phyloP scores from a whole-genome alignment of 2,888 invertebrate species.

The Drosophila anceps region DNA sequence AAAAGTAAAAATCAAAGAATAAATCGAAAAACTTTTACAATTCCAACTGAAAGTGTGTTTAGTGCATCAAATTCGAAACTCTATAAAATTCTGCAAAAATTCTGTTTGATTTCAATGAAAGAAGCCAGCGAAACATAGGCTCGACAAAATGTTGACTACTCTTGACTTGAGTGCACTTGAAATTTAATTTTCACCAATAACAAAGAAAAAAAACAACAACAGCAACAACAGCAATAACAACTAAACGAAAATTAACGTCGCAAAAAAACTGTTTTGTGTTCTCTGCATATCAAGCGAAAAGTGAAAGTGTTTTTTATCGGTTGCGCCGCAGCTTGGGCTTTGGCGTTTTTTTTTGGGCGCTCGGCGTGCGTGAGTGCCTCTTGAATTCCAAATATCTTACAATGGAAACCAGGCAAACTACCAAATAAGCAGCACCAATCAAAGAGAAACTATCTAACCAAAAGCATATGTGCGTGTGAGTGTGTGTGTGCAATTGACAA shows the following conservation, averaged over 20 bases:
- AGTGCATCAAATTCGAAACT: slow-evolving; percentile 14
- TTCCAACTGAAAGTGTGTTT: slow-evolving; percentile 10
- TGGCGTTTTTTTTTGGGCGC: slow-evolving; percentile 36
- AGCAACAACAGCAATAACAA: background rate
- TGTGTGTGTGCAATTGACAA: slow-evolving; percentile 14
- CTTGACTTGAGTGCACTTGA: slow-evolving; percentile 60
- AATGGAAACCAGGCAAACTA: slow-evolving; percentile 71
- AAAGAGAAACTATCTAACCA: slow-evolving; percentile 64
- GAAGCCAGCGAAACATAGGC: slow-evolving; percentile 18
- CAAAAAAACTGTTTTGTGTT: slow-evolving; percentile 71
- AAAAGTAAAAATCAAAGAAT: slow-evolving; percentile 7
- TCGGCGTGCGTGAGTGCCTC: slow-evolving; percentile 68
- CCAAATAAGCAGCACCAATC: slow-evolving; percentile 55
- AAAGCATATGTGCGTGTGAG: slow-evolving; percentile 39
- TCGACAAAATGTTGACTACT: slow-evolving; percentile 68
- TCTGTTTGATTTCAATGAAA: background rate
- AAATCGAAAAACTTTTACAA: slow-evolving; percentile 1
- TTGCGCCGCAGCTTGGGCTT: slow-evolving; percentile 26
- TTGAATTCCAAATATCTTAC: slow-evolving; percentile 74
- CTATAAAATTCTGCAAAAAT: background rate
- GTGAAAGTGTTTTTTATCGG: slow-evolving; percentile 71
- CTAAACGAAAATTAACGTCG: slow-evolving; percentile 24
- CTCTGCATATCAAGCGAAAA: slow-evolving; percentile 76
- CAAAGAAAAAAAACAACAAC: slow-evolving; percentile 5
- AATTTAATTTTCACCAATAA: slow-evolving; percentile 41